Conservation (phyloP, 1,140 invertebrate genomes). For the Laodelphax striatellus region DNA sequence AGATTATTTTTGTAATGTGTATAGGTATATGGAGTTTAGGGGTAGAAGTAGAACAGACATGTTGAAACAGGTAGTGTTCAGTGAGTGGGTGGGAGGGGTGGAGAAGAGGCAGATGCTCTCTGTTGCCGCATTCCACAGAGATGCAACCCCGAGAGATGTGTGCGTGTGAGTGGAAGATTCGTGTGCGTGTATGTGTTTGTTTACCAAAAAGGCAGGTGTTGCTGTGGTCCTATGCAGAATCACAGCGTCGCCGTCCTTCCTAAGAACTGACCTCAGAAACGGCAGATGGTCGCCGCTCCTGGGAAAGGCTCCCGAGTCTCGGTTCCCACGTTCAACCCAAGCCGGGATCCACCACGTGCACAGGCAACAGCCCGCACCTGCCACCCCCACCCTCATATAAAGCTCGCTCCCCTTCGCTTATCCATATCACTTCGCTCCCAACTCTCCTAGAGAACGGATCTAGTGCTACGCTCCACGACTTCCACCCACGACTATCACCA, state of each 20-base stretch:
- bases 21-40: too few species aligned
- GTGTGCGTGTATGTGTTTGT: too few species aligned
- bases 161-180: too few species aligned
- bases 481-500: slow-evolving; percentile 1
- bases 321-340: slow-evolving; percentile 6
- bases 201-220: too few species aligned
- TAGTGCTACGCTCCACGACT: background rate
- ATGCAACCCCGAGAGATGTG: too few species aligned
- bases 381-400: slow-evolving; percentile 6
- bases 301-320: slow-evolving; percentile 3
- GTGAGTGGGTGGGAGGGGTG: too few species aligned
- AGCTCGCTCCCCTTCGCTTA: background rate
- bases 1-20: too few species aligned
- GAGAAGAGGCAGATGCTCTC: too few species aligned
- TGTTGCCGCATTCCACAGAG: too few species aligned
- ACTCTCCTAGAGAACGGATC: background rate
- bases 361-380: slow-evolving; percentile 3
- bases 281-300: slow-evolving; percentile 3
- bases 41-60: too few species aligned
- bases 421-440: slow-evolving; percentile 5
- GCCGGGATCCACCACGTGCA: background rate
- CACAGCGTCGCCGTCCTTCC: background rate
- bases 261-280: background rate
- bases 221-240: background rate
- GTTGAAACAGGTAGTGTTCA: too few species aligned